These are phyloP conservation scores for Oriolus oriolus DNA, from an alignment of 2,113 vertebrate species.

Conservation along the genomic window DNA sequence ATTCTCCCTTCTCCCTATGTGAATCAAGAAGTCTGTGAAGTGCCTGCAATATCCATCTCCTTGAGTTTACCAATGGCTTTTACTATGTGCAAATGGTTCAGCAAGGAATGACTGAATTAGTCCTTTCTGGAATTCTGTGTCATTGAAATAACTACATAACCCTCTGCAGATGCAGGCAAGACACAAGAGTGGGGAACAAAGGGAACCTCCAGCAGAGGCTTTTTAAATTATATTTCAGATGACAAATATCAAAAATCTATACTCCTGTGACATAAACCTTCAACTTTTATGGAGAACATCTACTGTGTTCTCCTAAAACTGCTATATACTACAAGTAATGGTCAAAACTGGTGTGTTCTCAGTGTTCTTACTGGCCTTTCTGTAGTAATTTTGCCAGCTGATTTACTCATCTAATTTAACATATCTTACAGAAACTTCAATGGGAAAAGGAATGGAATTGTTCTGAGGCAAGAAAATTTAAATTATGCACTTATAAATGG, in stretches of 20 bases:
- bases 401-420: background rate
- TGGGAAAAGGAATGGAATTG: background rate
- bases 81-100: background rate
- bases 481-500: background rate
- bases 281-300: background rate
- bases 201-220: background rate
- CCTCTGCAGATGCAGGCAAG: background rate
- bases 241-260: background rate
- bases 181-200: background rate
- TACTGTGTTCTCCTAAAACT: background rate
- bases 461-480: background rate
- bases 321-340: background rate
- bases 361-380: background rate
- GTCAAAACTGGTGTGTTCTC: background rate
- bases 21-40: background rate
- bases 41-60: background rate
- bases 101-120: background rate
- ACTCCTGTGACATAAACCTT: background rate
- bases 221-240: background rate
- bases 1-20: background rate
- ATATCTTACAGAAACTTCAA: background rate
- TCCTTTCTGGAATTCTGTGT: background rate
- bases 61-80: background rate
- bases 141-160: background rate
- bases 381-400: background rate